These are phyloP conservation scores for Tenebrio molitor DNA, from an alignment of 1,140 invertebrate species.

Conservation along the genomic window DNA sequence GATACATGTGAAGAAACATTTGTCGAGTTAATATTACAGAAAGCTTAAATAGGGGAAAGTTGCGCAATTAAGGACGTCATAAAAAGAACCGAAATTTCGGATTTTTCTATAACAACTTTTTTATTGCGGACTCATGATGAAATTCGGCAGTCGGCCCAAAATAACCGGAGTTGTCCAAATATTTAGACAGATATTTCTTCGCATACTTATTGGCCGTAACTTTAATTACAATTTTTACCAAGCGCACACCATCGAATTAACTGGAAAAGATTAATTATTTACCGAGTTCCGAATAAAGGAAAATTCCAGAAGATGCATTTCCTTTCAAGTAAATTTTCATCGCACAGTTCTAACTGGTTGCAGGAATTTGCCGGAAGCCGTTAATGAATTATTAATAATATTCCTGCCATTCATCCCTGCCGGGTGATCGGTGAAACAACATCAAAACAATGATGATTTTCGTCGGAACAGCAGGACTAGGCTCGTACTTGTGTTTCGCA, in stretches of 20 bases:
- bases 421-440: background rate
- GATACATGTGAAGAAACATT: too few relatives aligned
- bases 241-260: conserved; percentile 22
- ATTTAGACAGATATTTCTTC: conserved; percentile 19
- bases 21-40: conserved; percentile 13
- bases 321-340: conserved; percentile 15
- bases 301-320: background rate
- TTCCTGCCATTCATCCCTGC: background rate
- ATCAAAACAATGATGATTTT: background rate
- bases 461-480: background rate
- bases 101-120: conserved; percentile 27
- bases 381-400: conserved; percentile 29
- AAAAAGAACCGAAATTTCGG: conserved; percentile 19
- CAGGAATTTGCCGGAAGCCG: background rate
- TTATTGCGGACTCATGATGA: conserved; percentile 21
- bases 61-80: conserved; percentile 25
- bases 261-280: conserved; percentile 9
- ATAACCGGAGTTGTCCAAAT: conserved; percentile 13
- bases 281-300: background rate
- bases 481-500: background rate
- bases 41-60: conserved; percentile 24
- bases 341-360: background rate
- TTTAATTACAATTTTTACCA: conserved; percentile 11
- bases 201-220: conserved; percentile 5
- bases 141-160: background rate